These are phyloP conservation scores for Mesoclemmys tuberculata DNA, from an alignment of 2,113 vertebrate species.

Conservation along the genomic window DNA sequence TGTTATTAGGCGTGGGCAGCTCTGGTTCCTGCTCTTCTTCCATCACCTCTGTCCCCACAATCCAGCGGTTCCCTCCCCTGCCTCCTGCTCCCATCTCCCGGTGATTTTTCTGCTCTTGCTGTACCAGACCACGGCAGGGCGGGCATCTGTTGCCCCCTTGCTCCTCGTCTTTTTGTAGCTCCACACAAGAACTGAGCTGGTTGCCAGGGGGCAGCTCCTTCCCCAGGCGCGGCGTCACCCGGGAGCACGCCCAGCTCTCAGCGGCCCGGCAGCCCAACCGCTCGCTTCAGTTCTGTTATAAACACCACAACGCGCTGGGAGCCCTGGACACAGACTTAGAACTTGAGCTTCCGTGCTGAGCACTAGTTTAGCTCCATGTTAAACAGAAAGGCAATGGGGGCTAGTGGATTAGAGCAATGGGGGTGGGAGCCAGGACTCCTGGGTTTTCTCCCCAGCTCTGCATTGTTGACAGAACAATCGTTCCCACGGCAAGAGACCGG, in stretches of 20 bases:
- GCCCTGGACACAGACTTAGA: neutral
- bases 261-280: neutral
- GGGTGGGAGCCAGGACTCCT: neutral
- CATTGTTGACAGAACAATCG: neutral
- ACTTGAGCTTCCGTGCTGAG: neutral
- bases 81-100: too few species aligned
- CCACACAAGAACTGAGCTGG: neutral
- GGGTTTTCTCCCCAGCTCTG: neutral
- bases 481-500: neutral
- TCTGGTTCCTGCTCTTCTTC: neutral
- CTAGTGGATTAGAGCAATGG: too few species aligned
- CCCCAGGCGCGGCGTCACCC: too few species aligned
- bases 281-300: neutral
- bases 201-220: too few species aligned
- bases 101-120: too few species aligned
- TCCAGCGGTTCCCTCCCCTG: neutral
- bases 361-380: neutral
- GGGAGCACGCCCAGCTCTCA: neutral
- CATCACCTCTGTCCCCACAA: neutral
- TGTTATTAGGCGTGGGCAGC: neutral
- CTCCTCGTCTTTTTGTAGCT: neutral
- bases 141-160: too few species aligned
- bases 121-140: neutral
- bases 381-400: rapidly evolving
- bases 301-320: neutral